Evolutionary conservation across 2,888 invertebrate species (phyloP).

Genomic region (Trachelus troglodyta): DNA sequence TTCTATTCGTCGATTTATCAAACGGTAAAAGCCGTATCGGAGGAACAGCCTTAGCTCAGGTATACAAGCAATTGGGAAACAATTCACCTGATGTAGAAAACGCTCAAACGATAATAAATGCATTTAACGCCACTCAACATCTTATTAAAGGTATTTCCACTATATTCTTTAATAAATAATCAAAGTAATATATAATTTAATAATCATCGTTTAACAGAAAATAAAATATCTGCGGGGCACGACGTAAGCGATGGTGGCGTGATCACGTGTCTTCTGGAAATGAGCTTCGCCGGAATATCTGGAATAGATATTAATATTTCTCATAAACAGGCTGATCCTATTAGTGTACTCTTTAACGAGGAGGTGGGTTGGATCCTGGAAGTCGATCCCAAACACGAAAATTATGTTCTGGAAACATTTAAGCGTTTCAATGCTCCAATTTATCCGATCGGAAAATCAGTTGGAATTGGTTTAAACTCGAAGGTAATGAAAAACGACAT

Average conservation of each 20-base stretch:
- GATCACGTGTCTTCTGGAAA: slow-evolving; percentile 89
- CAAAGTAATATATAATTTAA: not conserved
- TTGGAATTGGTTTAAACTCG: slow-evolving; percentile 76
- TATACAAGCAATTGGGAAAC: slow-evolving; percentile 85
- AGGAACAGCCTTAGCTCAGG: slow-evolving; percentile 93
- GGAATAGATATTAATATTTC: slow-evolving; percentile 78
- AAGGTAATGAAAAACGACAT: slow-evolving; percentile 60
- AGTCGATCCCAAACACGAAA: slow-evolving; percentile 70
- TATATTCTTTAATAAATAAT: not conserved
- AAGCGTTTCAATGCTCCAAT: slow-evolving; percentile 73
- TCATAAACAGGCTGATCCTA: slow-evolving; percentile 69
- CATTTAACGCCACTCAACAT: slow-evolving; percentile 87
- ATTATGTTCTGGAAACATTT: slow-evolving; percentile 74
- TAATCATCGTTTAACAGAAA: slow-evolving; percentile 67
- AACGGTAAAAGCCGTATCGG: slow-evolving; percentile 83
- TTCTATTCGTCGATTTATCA: slow-evolving; percentile 85
- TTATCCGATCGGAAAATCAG: slow-evolving; percentile 76
- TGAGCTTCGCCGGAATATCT: slow-evolving; percentile 94
- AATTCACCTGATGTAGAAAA: slow-evolving; percentile 84
- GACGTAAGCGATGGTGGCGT: slow-evolving; percentile 98
- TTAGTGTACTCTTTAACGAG: slow-evolving; percentile 84
- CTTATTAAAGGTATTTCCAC: slow-evolving; percentile 75
- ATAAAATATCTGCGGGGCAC: slow-evolving; percentile 85
- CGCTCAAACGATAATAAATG: slow-evolving; percentile 74
- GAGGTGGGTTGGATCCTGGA: slow-evolving; percentile 90